Conservation (phyloP, 2,888 invertebrate species). For the Agrochola circellaris region DNA sequence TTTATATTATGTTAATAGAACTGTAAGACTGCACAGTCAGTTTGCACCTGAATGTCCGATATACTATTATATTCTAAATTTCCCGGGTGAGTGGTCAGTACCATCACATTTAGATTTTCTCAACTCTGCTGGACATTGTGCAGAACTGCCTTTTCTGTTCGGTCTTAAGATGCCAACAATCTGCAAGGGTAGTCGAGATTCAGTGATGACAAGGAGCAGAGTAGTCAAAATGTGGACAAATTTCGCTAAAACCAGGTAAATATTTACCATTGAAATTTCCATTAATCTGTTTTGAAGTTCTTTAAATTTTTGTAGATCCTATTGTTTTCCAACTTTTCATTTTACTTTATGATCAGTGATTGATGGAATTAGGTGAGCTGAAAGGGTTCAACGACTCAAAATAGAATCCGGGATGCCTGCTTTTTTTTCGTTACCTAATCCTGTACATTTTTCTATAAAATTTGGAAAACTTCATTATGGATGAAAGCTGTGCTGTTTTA, state of each 20-base stretch:
- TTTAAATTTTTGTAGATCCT: background rate
- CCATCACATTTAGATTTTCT: slow-evolving; percentile 75
- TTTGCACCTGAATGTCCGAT: slow-evolving; percentile 79
- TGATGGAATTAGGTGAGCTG: background rate
- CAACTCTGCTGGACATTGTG: slow-evolving; percentile 81
- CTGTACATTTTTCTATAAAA: background rate
- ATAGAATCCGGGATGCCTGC: no score
- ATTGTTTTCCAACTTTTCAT: background rate
- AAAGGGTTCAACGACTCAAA: background rate
- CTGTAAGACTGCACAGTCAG: slow-evolving; percentile 80
- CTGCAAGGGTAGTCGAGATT: slow-evolving; percentile 82
- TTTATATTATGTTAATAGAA: slow-evolving; percentile 83
- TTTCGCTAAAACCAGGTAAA: slow-evolving; percentile 88
- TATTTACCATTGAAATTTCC: background rate
- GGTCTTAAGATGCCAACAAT: slow-evolving; percentile 72
- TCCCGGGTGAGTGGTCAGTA: slow-evolving; percentile 82
- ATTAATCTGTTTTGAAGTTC: background rate
- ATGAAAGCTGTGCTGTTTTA: background rate
- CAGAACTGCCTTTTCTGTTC: slow-evolving; percentile 85
- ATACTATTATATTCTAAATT: slow-evolving; percentile 84
- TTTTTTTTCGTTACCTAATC: background rate
- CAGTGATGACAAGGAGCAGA: slow-evolving; percentile 79
- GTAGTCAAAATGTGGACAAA: slow-evolving; percentile 88
- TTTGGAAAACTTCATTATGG: background rate
- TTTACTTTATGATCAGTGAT: background rate